Base-by-base conservation (phyloP, 2,888 invertebrate genomes). In the Hydriomena furcata region DNA sequence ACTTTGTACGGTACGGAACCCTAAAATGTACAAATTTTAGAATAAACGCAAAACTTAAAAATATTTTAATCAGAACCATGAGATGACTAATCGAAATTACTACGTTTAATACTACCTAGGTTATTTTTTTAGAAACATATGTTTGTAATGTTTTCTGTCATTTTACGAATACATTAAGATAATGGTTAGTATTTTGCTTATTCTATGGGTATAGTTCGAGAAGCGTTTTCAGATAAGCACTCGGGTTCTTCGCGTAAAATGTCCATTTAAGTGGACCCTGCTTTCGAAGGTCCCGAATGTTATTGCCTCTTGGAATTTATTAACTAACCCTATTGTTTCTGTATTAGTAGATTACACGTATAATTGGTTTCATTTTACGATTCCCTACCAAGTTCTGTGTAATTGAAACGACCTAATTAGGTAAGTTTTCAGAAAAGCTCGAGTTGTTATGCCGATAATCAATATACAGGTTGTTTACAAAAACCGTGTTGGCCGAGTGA, bases 171-270 rank as follows among this genome's bases (percentile, higher is more conserved):
- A n/a, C n/a, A n/a, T n/a, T n/a, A n/a, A n/a, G n/a, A n/a, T n/a
- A n/a, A n/a, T n/a, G n/a, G n/a, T 17, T 17, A 17, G 17, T 4
- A 4, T 31, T 31, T 7, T 10, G 7, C 10, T 10, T 40, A 27
- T 25, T 46, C 55, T 57, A 51, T 57, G 45, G 55, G 57, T 61
- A 62, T 61, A 52, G 55, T 51, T 63, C 48, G 63, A 61, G 63
- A 68, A 70, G 60, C 65, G 61, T 66, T 72, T 71, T 65, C 66
- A 61, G 70, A 72, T 71, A 71, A 64, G 57, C 52, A 52, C 59
- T 57, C 38, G 49, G 54, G 58, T 53, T 55, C 58, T 38, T 52
- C 36, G 13, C 45, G 61, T 60, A 63, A 62, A 66, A 63, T 59
- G 57, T 64, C 66, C 65, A 68, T 66, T 71, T 68, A 59, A 62